Percentiles rank a stretch among this genome's conserved stretches.
Evolutionary conservation across 2,113 vertebrate genomes (phyloP).

Genomic region (cattle (Bos taurus)): DNA sequence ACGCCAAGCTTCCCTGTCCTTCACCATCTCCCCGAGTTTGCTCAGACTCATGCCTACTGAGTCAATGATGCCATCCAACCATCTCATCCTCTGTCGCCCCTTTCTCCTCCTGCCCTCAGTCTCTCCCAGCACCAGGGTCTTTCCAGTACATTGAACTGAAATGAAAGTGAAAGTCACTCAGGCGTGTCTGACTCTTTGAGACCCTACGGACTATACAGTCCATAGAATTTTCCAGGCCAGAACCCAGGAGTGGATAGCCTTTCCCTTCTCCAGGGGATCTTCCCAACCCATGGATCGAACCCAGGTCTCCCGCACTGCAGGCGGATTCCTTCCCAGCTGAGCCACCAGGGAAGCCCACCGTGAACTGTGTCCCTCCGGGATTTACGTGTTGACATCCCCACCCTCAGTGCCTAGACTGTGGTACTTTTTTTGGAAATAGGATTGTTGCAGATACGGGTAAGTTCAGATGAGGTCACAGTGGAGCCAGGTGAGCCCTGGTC

Average conservation of each 20-base stretch:
- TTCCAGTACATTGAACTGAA: not conserved
- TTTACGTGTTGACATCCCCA: not conserved
- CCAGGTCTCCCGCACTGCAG: not conserved
- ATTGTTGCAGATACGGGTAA: not conserved
- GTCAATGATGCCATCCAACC: not conserved
- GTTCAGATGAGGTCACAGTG: not conserved
- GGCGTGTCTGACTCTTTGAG: not conserved
- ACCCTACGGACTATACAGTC: not conserved
- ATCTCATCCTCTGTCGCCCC: not conserved
- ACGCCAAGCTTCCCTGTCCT: not conserved
- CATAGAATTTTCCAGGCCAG: not conserved
- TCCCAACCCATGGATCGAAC: not conserved
- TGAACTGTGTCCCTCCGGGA: not conserved
- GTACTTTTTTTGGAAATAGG: not conserved
- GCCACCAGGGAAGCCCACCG: not conserved
- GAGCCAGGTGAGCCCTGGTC: not conserved
- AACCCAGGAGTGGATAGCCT: not conserved
- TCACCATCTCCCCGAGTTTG: not conserved
- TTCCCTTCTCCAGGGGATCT: not conserved
- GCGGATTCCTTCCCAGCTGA: not conserved
- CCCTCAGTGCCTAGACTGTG: fast-evolving
- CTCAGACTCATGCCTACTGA: not conserved
- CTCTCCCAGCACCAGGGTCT: not conserved
- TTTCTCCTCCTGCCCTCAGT: not conserved
- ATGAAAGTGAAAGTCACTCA: not conserved